A percentile compares a stretch with the other conserved stretches of the same genome.
Conservation (phyloP, 2,888 invertebrate species). For the Lasioglossum lativentre region DNA sequence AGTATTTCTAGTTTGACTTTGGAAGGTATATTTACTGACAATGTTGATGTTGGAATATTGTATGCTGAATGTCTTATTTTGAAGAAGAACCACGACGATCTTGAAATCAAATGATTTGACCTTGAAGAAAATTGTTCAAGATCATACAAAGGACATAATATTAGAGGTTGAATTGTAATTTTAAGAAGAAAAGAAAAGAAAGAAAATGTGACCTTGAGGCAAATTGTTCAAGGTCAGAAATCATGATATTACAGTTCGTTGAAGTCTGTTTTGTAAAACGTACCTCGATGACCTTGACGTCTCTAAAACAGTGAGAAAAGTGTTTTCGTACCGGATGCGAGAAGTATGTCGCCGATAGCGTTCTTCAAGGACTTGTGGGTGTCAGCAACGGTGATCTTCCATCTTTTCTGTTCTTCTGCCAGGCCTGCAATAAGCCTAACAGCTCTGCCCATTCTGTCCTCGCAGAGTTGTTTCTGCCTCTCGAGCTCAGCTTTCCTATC, state of each 20-base stretch:
- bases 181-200: too few relatives aligned
- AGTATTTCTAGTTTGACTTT: neutral
- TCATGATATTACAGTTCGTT: too few relatives aligned
- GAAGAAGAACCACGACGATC: too few relatives aligned
- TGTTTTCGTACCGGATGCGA: constrained; percentile 87
- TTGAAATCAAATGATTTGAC: too few relatives aligned
- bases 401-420: constrained; percentile 89
- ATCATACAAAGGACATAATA: too few relatives aligned
- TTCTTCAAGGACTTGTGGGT: constrained; percentile 83
- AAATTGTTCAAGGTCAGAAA: too few relatives aligned
- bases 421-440: constrained; percentile 89
- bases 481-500: constrained; percentile 90
- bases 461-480: constrained; percentile 90
- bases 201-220: neutral
- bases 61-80: too few relatives aligned
- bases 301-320: neutral
- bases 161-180: too few relatives aligned
- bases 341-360: constrained; percentile 90
- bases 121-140: too few relatives aligned
- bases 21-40: neutral
- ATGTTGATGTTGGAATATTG: neutral
- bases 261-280: neutral
- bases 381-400: constrained; percentile 89
- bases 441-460: constrained; percentile 91
- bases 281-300: neutral